A percentile compares a stretch with the other conserved stretches of the same genome.
phyloP scores from a whole-genome alignment of 2,113 vertebrate genomes.

The Gobio gobio region DNA sequence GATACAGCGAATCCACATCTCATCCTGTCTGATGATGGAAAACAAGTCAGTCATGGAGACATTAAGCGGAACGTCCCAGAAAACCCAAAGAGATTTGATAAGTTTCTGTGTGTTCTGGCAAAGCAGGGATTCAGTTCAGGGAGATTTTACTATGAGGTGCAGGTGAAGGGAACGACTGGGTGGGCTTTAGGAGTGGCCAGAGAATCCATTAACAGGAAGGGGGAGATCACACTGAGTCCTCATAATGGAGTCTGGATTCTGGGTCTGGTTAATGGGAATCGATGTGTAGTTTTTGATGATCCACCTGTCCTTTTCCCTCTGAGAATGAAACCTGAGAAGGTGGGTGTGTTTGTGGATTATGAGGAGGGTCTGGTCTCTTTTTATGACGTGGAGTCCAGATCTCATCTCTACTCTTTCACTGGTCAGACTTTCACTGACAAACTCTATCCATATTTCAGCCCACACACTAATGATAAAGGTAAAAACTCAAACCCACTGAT shows the following conservation, averaged over 20 bases:
- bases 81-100: background rate
- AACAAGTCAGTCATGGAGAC: background rate
- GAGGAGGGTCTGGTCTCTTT: slow-evolving; percentile 1
- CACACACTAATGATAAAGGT: background rate
- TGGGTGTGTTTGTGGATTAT: slow-evolving; percentile 12
- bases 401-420: background rate
- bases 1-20: background rate
- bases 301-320: accelerated
- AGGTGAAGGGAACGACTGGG: background rate
- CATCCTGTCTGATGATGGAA: background rate
- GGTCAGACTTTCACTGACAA: background rate
- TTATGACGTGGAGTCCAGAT: background rate
- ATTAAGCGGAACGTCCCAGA: background rate
- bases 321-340: background rate
- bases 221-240: accelerated
- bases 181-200: background rate
- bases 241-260: accelerated
- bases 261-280: background rate
- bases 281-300: accelerated
- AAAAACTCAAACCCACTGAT: background rate
- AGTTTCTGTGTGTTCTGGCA: background rate
- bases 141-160: background rate
- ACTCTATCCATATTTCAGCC: background rate
- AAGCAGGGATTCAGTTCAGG: background rate
- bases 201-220: background rate